phyloP scores from a whole-genome alignment of 2,797 vertebrate species.

The Helicolenus hilgendorfi region DNA sequence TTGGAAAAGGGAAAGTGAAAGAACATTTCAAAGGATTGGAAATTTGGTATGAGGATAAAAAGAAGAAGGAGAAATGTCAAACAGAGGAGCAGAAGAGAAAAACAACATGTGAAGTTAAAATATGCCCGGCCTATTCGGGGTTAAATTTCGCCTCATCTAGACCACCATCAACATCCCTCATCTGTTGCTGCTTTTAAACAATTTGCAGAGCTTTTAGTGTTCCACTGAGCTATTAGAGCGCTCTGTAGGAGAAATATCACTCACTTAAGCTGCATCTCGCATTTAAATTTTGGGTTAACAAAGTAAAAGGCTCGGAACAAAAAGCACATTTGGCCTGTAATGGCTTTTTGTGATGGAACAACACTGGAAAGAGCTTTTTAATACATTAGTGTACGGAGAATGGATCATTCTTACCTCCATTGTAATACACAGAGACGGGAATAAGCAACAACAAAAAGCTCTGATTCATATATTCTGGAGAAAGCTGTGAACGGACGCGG shows the following conservation, averaged over 20 bases:
- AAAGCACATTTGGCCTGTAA: conserved; percentile 21
- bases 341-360: not conserved
- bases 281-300: conserved; percentile 1
- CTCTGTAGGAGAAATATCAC: not conserved
- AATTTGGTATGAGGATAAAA: too few relatives aligned
- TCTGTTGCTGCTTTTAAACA: conserved; percentile 64
- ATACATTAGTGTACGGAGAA: not conserved
- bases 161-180: conserved; percentile 28
- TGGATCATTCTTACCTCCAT: not conserved
- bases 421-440: not conserved
- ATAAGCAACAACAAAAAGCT: not conserved
- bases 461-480: not conserved
- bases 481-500: not conserved
- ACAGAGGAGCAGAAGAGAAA: not conserved
- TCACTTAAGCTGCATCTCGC: conserved; percentile 2
- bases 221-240: not conserved
- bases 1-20: too few relatives aligned
- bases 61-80: not conserved
- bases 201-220: conserved; percentile 63
- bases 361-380: conserved; percentile 15
- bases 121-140: not conserved
- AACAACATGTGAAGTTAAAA: not conserved
- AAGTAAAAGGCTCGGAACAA: not conserved
- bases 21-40: too few relatives aligned
- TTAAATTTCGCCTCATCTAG: not conserved